Percentiles rank a stretch among this genome's conserved stretches.
Conservation (phyloP, 1,140 invertebrate genomes). For the Caenorhabditis inopinata region DNA sequence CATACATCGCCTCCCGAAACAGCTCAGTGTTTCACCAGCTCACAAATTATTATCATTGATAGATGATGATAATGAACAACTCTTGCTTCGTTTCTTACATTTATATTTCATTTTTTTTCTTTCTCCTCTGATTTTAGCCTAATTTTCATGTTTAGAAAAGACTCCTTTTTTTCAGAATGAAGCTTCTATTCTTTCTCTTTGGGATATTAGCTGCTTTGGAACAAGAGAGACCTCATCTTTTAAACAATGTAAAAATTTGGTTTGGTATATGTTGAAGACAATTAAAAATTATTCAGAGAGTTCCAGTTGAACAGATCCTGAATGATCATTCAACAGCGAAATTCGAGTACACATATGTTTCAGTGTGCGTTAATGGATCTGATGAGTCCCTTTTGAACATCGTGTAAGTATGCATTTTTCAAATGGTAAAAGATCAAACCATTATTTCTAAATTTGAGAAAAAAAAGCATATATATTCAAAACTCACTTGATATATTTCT, state of each 20-base stretch:
- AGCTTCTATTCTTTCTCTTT: constrained; percentile 23
- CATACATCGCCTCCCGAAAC: neutral
- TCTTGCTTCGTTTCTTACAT: constrained; percentile 1
- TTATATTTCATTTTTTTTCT: neutral
- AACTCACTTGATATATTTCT: too few species aligned
- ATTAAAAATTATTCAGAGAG: neutral
- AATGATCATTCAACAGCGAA: neutral
- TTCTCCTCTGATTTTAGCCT: neutral
- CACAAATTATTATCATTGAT: constrained; percentile 5
- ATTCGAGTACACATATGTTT: constrained; percentile 43
- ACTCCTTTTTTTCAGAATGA: neutral
- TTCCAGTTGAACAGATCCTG: neutral
- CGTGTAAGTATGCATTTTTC: too few species aligned
- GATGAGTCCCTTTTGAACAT: constrained; percentile 28
- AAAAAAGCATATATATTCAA: too few species aligned
- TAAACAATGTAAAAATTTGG: too few species aligned
- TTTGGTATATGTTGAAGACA: too few species aligned
- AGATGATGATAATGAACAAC: constrained; percentile 4
- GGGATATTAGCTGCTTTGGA: constrained; percentile 7
- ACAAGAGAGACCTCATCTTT: neutral
- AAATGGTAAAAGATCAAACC: too few species aligned
- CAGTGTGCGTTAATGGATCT: constrained; percentile 47
- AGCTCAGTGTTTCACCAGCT: neutral
- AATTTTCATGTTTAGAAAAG: neutral
- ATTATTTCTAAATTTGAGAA: too few species aligned